Base-by-base conservation (phyloP, 2,888 invertebrate genomes). In the Sminthurides aquaticus region DNA sequence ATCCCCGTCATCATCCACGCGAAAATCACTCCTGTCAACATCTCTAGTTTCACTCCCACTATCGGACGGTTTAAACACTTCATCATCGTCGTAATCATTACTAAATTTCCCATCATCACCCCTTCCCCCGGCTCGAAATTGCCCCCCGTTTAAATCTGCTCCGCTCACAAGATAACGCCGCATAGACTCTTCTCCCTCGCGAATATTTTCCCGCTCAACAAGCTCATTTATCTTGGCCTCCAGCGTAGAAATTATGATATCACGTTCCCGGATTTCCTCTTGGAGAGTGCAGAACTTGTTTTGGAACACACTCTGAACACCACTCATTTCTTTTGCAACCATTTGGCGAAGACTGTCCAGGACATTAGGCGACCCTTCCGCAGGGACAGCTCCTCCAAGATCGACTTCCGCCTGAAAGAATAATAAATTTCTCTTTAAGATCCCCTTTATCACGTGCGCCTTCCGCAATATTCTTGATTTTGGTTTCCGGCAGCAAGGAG, bases 161-260 rank as follows among this genome's bases (percentile, higher is more conserved):
- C 54, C 25, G 55, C 55, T 49, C 43, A 34, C 43, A 11, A 34
- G 43, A 34, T 34, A 34, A 11, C 8, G 15, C 15, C 43, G 5
- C 43, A 34, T 15, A 34, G 43, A 34, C 15, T 11, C 43, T 11
- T 34, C 43, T 34, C 43, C 43, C 15, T 34, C 8, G 43, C 43
- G 43, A 34, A 34, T 34, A 34, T 34, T 34, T 34, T 64, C 27
- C 26, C 65, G 11, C 15, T 63, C 65, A 5, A 52, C 52, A 5
- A 52, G 52, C 76, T 88, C 85, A 77, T 84, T 83, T 75, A 88
- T 87, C 75, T 89, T 82, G 73, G 83, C 82, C 77, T 88, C 89
- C 49, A 92, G 82, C 77, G 89, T 86, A 60, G 83, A 84, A 75
- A 92, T 92, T 67, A 91, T 86, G 76, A 87, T 87, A 77, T 92